Percentiles rank a stretch among this genome's conserved stretches.
Evolutionary conservation across 1,140 invertebrate species (phyloP).

Genomic region (Lerema accius): DNA sequence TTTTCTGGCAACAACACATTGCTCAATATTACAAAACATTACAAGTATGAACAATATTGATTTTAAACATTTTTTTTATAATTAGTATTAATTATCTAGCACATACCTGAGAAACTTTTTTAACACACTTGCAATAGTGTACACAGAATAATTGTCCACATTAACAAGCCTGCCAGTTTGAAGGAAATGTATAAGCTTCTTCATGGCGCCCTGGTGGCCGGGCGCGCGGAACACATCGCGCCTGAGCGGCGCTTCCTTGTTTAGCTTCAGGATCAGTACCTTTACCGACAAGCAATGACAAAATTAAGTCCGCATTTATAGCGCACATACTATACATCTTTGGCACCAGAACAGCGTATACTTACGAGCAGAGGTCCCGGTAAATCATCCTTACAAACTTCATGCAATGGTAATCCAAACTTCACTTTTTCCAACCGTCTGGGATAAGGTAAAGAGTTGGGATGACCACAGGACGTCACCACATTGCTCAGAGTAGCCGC

Average conservation of each 20-base stretch:
- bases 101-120: conserved; percentile 90
- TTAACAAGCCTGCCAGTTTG: conserved; percentile 98
- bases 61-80: too few relatives aligned
- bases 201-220: conserved; percentile 97
- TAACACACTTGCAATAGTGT: conserved; percentile 98
- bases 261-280: conserved; percentile 96
- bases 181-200: conserved; percentile 97
- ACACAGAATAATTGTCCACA: conserved; percentile 98
- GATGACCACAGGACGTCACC: conserved; percentile 93
- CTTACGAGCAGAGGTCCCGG: conserved; percentile 94
- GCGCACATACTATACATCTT: too few relatives aligned
- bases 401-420: conserved; percentile 93
- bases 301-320: too few relatives aligned
- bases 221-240: conserved; percentile 97
- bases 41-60: not conserved
- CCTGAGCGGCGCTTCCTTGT: conserved; percentile 96
- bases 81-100: too few relatives aligned
- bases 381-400: conserved; percentile 97
- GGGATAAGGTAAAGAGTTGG: conserved; percentile 88
- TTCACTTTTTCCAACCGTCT: conserved; percentile 95
- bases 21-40: not conserved
- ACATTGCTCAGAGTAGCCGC: conserved; percentile 94
- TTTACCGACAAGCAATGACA: conserved; percentile 61
- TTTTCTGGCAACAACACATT: conserved; percentile 84
- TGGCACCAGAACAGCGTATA: too few relatives aligned